Evolutionary conservation across 2,113 vertebrate species (phyloP), one percentile per base, ranked within the genome.

Genomic region (Cyanoliseus patagonus): DNA sequence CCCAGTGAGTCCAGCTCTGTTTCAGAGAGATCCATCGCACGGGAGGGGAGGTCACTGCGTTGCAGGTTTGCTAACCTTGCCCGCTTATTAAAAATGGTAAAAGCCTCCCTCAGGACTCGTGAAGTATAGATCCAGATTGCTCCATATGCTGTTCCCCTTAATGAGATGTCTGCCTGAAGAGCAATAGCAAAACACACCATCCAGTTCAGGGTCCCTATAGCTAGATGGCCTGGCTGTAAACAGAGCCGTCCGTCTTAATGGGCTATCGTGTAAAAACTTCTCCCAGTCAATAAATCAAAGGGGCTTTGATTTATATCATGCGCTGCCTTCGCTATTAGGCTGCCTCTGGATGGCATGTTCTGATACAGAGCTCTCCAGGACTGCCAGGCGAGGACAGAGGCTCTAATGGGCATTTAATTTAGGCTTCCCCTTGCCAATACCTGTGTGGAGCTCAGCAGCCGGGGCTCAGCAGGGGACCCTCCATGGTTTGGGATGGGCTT

Each of bases 141-240:
- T 94, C 94, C 94, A 93, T 93, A 93, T 95, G 92, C 95, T 92
- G 95, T 93, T 94, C 75, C 95, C 86, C 96, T 97, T 97, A 97
- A 97, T 96, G 96, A 98, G 97, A 97, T 97, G 96, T 97, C 96
- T 97, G 96, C 97, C 91, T 97, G 96, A 96, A 97, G 97, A 97
- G 97, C 97, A 95, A 94, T 97, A 95, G 95, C 96, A 93, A 97
- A 96, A 91, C 95, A 95, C 91, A 94, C 91, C 95, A 97, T 96
- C 97, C 94, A 95, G 92, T 93, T 59, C 86, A 93, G 95, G 92
- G 96, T 97, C 91, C 95, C 97, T 91, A 95, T 97, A 96, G 96
- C 97, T 97, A 95, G 94, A 96, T 97, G 97, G 97, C 96, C 95
- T 97, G 95, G 93, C 97, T 96, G 93, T 97, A 98, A 98, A 98